phyloP scores from a whole-genome alignment of 2,797 vertebrate species.

The Hozukius guyotensis region DNA sequence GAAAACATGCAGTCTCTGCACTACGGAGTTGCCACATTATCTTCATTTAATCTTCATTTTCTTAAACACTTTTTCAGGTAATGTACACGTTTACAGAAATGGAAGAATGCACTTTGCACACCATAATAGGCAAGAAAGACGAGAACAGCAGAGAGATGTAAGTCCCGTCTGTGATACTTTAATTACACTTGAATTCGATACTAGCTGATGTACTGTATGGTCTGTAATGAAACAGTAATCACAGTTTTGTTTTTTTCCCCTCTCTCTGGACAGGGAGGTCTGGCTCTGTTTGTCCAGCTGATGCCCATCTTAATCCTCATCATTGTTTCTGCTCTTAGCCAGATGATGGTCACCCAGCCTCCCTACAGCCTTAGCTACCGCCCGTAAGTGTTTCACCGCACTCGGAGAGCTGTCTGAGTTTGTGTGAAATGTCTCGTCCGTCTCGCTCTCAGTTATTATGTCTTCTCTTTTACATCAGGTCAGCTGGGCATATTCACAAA shows the following conservation, averaged over 20 bases:
- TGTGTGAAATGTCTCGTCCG: neutral
- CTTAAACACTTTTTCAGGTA: conserved; percentile 80
- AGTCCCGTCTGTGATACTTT: conserved; percentile 65
- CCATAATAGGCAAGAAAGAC: conserved; percentile 90
- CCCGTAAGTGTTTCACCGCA: conserved; percentile 84
- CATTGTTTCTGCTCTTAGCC: conserved; percentile 96
- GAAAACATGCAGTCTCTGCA: neutral
- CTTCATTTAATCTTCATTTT: neutral
- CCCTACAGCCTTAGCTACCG: conserved; percentile 97
- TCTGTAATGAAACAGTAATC: neutral
- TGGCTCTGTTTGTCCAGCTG: conserved; percentile 96
- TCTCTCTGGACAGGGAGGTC: conserved; percentile 86
- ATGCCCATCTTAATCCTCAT: conserved; percentile 99
- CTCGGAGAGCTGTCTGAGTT: neutral
- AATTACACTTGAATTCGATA: neutral
- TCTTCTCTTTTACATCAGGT: conserved; percentile 77
- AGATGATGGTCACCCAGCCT: conserved; percentile 98
- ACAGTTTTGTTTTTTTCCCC: neutral
- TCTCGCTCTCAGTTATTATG: neutral
- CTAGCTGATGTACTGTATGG: neutral
- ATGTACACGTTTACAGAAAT: conserved; percentile 97
- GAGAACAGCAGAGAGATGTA: conserved; percentile 95
- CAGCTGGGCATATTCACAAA: conserved; percentile 90
- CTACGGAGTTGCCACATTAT: neutral
- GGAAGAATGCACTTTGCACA: conserved; percentile 97